These are phyloP conservation scores for Heterodera carotae DNA, from an alignment of 1,140 invertebrate species.

Conservation along the genomic window DNA sequence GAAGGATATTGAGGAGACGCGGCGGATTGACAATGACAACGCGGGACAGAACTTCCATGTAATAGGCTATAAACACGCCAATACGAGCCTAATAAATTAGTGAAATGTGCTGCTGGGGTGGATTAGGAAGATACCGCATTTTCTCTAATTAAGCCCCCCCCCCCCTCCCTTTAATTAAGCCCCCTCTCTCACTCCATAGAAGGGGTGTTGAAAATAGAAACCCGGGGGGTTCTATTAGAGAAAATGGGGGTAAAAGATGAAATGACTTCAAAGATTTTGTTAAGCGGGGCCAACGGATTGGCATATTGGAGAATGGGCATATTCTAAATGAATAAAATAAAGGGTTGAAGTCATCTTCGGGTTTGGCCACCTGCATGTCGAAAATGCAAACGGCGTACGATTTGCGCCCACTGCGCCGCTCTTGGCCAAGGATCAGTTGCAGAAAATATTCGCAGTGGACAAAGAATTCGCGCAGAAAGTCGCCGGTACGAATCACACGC, in stretches of 20 bases:
- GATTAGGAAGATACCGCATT: too few relatives aligned
- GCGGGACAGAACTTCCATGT: conserved; percentile 48
- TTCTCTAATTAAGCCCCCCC: too few relatives aligned
- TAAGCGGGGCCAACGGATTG: conserved; percentile 51
- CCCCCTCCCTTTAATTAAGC: too few relatives aligned
- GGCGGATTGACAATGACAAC: conserved; percentile 56
- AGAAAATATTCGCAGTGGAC: conserved; percentile 57
- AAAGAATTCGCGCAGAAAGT: conserved; percentile 48
- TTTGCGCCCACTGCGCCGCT: conserved; percentile 36
- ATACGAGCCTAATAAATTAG: conserved; percentile 43
- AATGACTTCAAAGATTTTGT: conserved; percentile 46
- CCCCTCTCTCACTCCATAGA: too few relatives aligned
- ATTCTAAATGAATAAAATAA: background rate
- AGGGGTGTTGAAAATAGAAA: conserved; percentile 3
- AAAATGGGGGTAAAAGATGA: background rate
- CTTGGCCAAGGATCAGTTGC: conserved; percentile 46
- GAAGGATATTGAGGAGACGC: conserved; percentile 38
- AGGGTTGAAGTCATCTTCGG: background rate
- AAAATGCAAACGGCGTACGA: conserved; percentile 55
- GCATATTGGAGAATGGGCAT: conserved; percentile 42
- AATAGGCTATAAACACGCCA: conserved; percentile 53
- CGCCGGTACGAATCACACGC: conserved; percentile 31
- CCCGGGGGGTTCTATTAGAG: background rate
- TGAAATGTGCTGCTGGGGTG: too few relatives aligned
- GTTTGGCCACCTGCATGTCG: conserved; percentile 48